A percentile compares a stretch with the other conserved stretches of the same genome.
phyloP scores from a whole-genome alignment of 2,888 invertebrate genomes.

The Nomada goodeniana region DNA sequence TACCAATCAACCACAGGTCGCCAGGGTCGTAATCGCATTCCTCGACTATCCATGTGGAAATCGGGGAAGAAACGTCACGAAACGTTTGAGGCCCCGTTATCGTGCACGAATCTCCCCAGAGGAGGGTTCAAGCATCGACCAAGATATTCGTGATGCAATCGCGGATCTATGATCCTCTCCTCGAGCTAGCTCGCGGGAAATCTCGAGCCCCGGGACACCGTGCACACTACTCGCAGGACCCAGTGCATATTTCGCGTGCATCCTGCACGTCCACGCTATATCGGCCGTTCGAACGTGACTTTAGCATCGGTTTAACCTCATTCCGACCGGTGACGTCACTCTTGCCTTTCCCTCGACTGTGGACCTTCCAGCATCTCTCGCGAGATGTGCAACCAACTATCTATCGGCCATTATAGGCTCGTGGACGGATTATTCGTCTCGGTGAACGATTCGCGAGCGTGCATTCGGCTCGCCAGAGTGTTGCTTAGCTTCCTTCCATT shows the following conservation, averaged over 20 bases:
- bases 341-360: conserved; percentile 78
- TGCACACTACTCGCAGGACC: conserved; percentile 51
- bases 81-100: conserved; percentile 26
- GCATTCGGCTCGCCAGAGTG: background rate
- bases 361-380: conserved; percentile 78
- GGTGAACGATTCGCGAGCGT: conserved; percentile 12
- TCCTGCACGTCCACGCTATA: conserved; percentile 51
- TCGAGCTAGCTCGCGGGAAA: conserved; percentile 46
- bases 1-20: background rate
- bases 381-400: conserved; percentile 76
- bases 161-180: conserved; percentile 63
- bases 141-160: conserved; percentile 66
- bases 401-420: conserved; percentile 74
- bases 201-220: conserved; percentile 47
- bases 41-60: conserved; percentile 29
- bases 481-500: no score
- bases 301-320: conserved; percentile 81
- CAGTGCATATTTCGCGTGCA: conserved; percentile 28
- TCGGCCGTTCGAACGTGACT: conserved; percentile 66
- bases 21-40: conserved; percentile 48
- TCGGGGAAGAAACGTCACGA: conserved; percentile 33
- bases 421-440: conserved; percentile 44
- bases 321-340: conserved; percentile 81
- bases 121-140: conserved; percentile 44
- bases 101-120: conserved; percentile 57